Conservation (phyloP, 2,888 invertebrate species). For the Diarsia brunnea region DNA sequence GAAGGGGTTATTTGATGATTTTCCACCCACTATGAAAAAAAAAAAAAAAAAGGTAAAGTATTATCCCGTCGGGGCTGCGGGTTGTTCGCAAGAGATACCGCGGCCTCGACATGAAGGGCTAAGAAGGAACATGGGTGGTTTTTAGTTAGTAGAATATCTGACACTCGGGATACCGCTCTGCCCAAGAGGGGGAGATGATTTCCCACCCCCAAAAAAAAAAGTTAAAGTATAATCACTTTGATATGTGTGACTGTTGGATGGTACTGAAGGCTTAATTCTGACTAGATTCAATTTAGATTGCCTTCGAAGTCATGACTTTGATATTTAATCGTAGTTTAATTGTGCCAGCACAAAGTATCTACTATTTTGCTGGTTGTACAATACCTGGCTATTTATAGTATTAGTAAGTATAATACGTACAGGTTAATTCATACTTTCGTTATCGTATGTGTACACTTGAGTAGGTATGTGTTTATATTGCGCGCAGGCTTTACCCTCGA, state of each 20-base stretch:
- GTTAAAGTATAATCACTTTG: not conserved
- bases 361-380: constrained; percentile 7
- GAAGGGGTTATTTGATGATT: too few relatives aligned
- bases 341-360: too few relatives aligned
- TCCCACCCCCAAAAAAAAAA: too few relatives aligned
- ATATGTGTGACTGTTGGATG: not conserved
- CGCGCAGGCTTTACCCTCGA: constrained; percentile 40
- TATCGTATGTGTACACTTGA: constrained; percentile 38
- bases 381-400: not conserved
- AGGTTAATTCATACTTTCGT: constrained; percentile 44
- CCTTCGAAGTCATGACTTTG: not conserved
- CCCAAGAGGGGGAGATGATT: too few relatives aligned
- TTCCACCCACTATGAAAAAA: too few relatives aligned
- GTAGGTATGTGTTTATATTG: constrained; percentile 30
- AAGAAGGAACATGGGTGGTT: too few relatives aligned
- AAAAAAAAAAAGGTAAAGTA: too few relatives aligned
- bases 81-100: too few relatives aligned
- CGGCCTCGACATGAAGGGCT: too few relatives aligned
- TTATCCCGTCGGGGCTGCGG: too few relatives aligned
- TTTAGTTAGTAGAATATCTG: too few relatives aligned
- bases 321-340: not conserved
- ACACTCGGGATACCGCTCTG: too few relatives aligned
- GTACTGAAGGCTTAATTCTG: not conserved
- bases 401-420: constrained; percentile 12
- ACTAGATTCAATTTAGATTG: not conserved